Evolutionary conservation across 2,113 vertebrate genomes (phyloP).

Genomic region (Ciconia maguari): DNA sequence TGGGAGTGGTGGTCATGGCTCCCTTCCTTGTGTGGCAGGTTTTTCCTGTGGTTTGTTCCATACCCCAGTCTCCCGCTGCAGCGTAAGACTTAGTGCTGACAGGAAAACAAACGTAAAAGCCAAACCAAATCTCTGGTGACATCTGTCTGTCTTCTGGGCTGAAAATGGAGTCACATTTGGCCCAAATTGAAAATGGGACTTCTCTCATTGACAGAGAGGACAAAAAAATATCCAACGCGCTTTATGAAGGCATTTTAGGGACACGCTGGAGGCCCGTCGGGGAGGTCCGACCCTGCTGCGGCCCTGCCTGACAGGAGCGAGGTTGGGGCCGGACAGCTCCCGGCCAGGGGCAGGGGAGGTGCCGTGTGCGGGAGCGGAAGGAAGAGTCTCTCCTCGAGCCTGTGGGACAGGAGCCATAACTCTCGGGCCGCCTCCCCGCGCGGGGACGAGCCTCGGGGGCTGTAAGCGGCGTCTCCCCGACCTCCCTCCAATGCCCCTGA

Average conservation of each 20-base stretch:
- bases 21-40: not conserved
- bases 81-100: not conserved
- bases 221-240: fast-evolving
- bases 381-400: not conserved
- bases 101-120: not conserved
- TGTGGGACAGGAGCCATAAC: not conserved
- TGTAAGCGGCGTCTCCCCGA: fast-evolving
- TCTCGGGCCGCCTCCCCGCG: fast-evolving
- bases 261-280: not conserved
- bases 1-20: too few relatives aligned
- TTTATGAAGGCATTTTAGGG: not conserved
- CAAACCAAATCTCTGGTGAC: fast-evolving
- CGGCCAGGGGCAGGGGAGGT: too few relatives aligned
- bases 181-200: not conserved
- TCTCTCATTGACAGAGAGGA: not conserved
- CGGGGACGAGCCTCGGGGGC: fast-evolving
- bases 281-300: not conserved
- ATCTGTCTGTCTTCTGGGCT: not conserved
- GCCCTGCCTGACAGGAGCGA: not conserved
- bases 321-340: not conserved
- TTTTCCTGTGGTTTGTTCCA: not conserved
- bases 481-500: too few relatives aligned
- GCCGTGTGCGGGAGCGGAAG: too few relatives aligned
- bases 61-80: fast-evolving
- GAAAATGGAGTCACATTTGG: not conserved